Conservation (phyloP, 1,140 invertebrate species). For the Leguminivora glycinivorella region DNA sequence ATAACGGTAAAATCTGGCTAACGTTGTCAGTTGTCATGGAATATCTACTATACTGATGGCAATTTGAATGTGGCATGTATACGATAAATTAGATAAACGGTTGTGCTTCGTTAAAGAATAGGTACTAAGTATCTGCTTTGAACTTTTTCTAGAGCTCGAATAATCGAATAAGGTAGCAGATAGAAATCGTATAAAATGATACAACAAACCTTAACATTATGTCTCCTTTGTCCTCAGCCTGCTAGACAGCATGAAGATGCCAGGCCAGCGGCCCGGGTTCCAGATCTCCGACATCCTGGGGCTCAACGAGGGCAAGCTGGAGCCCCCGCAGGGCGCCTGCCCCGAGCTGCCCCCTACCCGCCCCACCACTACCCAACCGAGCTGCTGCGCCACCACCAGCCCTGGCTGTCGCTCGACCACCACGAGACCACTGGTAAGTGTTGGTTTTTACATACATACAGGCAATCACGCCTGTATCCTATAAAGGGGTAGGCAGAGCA, state of each 20-base stretch:
- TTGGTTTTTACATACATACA: neutral
- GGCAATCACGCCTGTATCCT: too few relatives aligned
- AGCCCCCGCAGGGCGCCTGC: constrained; percentile 44
- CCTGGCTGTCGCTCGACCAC: constrained; percentile 68
- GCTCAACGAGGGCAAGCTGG: constrained; percentile 75
- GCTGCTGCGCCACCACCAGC: constrained; percentile 67
- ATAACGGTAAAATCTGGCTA: too few relatives aligned
- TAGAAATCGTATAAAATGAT: too few relatives aligned
- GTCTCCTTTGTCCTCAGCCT: constrained; percentile 71
- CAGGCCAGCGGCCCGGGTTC: constrained; percentile 83
- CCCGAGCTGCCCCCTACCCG: constrained; percentile 59
- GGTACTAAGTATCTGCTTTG: too few relatives aligned
- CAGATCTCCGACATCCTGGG: constrained; percentile 89
- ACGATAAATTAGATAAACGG: too few relatives aligned
- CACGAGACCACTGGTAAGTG: constrained; percentile 59
- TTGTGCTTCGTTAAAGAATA: too few relatives aligned
- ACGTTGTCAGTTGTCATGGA: too few relatives aligned
- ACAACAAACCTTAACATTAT: neutral
- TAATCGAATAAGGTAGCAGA: too few relatives aligned
- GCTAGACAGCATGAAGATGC: constrained; percentile 84
- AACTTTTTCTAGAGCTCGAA: too few relatives aligned
- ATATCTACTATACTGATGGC: too few relatives aligned
- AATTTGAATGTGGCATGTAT: too few relatives aligned
- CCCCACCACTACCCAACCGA: constrained; percentile 66
- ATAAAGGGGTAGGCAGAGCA: too few relatives aligned